Percentiles rank a stretch among this genome's conserved stretches.
Evolutionary conservation across 2,113 vertebrate genomes (phyloP).

Genomic region (Tetrao urogallus): DNA sequence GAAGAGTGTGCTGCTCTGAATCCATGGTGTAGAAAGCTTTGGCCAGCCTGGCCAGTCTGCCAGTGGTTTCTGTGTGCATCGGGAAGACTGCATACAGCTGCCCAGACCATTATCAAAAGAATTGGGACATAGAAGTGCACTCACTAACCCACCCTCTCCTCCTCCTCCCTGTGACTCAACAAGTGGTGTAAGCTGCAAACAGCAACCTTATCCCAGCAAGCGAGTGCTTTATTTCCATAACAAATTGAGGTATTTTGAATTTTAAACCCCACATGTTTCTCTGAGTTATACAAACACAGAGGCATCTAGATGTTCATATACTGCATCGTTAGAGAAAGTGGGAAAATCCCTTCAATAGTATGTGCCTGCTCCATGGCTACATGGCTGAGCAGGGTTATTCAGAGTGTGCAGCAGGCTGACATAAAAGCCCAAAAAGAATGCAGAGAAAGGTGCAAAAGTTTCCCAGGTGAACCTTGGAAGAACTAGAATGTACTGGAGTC

Average conservation of each 20-base stretch:
- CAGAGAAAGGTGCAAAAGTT: not conserved
- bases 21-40: rapidly evolving
- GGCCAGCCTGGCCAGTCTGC: not conserved
- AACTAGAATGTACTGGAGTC: not conserved
- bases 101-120: constrained; percentile 25
- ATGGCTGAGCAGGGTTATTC: not conserved
- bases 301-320: not conserved
- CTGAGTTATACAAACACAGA: constrained; percentile 14
- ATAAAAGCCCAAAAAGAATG: not conserved
- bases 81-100: constrained; percentile 28
- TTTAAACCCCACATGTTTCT: constrained; percentile 21
- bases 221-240: not conserved
- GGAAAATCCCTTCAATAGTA: not conserved
- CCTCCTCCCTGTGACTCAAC: constrained; percentile 64
- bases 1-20: not conserved
- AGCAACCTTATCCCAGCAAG: constrained; percentile 38
- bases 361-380: not conserved
- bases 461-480: not conserved
- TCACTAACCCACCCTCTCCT: not conserved
- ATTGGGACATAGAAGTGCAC: constrained; percentile 23
- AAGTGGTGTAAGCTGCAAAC: constrained; percentile 9
- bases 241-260: constrained; percentile 21
- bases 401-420: not conserved
- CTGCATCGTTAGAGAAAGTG: not conserved
- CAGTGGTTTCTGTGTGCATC: not conserved